Conservation (phyloP, 1,140 invertebrate genomes). For the Leptinotarsa texana region DNA sequence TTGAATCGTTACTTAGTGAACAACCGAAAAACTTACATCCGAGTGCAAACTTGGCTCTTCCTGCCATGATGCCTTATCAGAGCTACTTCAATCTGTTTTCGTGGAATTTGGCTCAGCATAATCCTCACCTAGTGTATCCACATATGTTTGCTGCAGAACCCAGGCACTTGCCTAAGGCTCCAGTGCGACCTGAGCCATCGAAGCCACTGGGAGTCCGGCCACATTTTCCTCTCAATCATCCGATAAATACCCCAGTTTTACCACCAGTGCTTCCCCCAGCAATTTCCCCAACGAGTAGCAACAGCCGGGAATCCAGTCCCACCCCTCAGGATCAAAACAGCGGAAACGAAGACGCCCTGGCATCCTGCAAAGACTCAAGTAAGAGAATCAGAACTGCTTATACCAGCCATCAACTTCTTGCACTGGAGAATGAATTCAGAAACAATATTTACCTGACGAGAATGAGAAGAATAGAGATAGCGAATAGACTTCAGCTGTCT, state of each 20-base stretch:
- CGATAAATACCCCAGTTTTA: slow-evolving; percentile 47
- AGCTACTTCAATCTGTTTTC: slow-evolving; percentile 64
- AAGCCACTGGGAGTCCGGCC: slow-evolving; percentile 36
- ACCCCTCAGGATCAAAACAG: slow-evolving; percentile 58
- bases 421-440: slow-evolving; percentile 89
- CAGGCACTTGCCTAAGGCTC: slow-evolving; percentile 41
- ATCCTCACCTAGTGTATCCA: slow-evolving; percentile 52
- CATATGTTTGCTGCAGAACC: slow-evolving; percentile 50
- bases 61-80: slow-evolving; percentile 62
- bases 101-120: slow-evolving; percentile 63
- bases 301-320: slow-evolving; percentile 62
- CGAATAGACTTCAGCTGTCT: slow-evolving; percentile 81
- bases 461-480: slow-evolving; percentile 88
- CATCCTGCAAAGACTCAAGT: slow-evolving; percentile 62
- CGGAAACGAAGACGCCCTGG: slow-evolving; percentile 48
- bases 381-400: slow-evolving; percentile 89
- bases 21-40: slow-evolving; percentile 60
- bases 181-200: slow-evolving; percentile 47
- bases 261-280: slow-evolving; percentile 35
- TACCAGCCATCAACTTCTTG: slow-evolving; percentile 87
- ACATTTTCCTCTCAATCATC: slow-evolving; percentile 18
- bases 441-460: slow-evolving; percentile 90
- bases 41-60: slow-evolving; percentile 45
- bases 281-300: slow-evolving; percentile 34
- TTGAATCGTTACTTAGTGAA: slow-evolving; percentile 74